Evolutionary conservation across 2,888 invertebrate species (phyloP).

Genomic region (Athripsodes cinereus): DNA sequence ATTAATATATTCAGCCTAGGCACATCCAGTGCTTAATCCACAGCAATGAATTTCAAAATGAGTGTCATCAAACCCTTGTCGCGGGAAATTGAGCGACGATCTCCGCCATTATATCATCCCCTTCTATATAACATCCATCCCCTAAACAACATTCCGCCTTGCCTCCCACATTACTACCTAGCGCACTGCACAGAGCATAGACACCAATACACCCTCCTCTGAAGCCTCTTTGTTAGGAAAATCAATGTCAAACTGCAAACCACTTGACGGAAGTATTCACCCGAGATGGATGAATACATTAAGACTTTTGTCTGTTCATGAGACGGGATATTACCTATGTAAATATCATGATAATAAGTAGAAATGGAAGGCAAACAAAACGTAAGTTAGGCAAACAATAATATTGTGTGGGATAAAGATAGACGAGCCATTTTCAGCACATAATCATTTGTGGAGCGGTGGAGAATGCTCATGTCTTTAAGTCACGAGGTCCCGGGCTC

Average conservation of each 20-base stretch:
- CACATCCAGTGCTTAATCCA: conserved; percentile 25
- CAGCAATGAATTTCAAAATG: conserved; percentile 28
- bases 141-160: background rate
- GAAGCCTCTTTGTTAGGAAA: conserved; percentile 26
- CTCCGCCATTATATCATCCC: conserved; percentile 17
- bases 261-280: conserved; percentile 5
- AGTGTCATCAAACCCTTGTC: conserved; percentile 27
- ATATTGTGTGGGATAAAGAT: too few species aligned
- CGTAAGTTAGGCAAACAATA: too few species aligned
- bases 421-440: too few species aligned
- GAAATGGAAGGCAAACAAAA: too few species aligned
- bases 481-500: too few species aligned
- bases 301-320: background rate
- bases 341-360: too few species aligned
- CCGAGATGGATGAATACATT: background rate
- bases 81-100: conserved; percentile 28
- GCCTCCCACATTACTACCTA: background rate
- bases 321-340: too few species aligned
- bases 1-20: background rate
- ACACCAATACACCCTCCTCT: conserved; percentile 2
- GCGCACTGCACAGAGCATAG: conserved; percentile 1
- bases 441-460: too few species aligned
- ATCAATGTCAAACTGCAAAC: conserved; percentile 23
- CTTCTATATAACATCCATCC: background rate
- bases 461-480: too few species aligned